These are phyloP conservation scores for Trichoplax adhaerens DNA, from an alignment of 37 sponge, comb jelly and placozoan species.

Conservation along the genomic window DNA sequence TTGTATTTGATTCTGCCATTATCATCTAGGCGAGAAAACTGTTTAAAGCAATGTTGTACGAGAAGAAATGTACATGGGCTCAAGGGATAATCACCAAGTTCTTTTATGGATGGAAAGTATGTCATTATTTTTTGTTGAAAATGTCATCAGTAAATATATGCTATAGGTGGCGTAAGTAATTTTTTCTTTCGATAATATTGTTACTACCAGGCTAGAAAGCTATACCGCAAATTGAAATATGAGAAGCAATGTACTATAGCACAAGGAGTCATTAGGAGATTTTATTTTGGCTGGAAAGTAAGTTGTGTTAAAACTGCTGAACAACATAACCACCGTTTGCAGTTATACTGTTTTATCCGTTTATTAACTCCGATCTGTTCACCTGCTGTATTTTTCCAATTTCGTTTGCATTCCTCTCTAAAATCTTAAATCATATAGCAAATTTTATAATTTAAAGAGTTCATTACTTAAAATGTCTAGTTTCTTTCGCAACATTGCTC, in stretches of 20 bases:
- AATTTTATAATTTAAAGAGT: too few relatives aligned
- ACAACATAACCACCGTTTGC: neutral
- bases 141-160: constrained; percentile 14
- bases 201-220: constrained; percentile 12
- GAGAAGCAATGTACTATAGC: constrained; percentile 13
- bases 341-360: neutral
- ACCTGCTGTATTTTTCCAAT: neutral
- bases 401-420: neutral
- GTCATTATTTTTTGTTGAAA: constrained; percentile 8
- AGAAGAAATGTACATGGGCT: constrained; percentile 12
- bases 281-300: constrained; percentile 21
- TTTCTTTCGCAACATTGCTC: too few relatives aligned
- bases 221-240: constrained; percentile 19
- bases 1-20: neutral
- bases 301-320: neutral
- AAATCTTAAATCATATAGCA: too few relatives aligned
- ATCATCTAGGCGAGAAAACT: constrained; percentile 3
- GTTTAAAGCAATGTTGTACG: too few relatives aligned
- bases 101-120: neutral
- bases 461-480: too few relatives aligned
- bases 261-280: constrained; percentile 12
- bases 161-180: constrained; percentile 8
- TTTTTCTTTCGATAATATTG: too few relatives aligned
- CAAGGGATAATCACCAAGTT: constrained; percentile 18
- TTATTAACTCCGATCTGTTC: neutral